phyloP scores from a whole-genome alignment of 2,797 vertebrate species.

The Nasua narica region DNA sequence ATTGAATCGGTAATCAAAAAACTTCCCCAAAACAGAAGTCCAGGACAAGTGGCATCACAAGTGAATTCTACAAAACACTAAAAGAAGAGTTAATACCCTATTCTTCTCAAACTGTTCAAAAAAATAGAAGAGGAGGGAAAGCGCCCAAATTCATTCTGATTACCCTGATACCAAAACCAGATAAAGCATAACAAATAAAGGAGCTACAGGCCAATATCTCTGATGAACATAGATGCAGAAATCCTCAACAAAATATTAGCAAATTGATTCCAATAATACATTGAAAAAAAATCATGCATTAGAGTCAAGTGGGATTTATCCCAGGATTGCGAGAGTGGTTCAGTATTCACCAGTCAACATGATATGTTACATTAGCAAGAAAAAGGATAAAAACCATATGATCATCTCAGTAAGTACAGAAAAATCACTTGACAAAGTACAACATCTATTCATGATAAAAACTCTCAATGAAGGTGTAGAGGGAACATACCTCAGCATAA shows the following conservation, averaged over 20 bases:
- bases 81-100: background rate
- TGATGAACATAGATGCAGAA: background rate
- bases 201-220: background rate
- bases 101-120: background rate
- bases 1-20: background rate
- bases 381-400: background rate
- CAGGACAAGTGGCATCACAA: background rate
- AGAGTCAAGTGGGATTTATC: background rate
- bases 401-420: background rate
- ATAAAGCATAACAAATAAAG: background rate
- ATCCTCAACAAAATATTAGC: background rate
- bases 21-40: background rate
- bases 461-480: background rate
- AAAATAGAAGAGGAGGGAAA: background rate
- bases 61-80: background rate
- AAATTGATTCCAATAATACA: background rate
- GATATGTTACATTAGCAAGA: background rate
- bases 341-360: background rate
- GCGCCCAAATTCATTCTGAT: background rate
- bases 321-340: background rate
- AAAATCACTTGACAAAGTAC: background rate
- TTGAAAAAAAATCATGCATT: background rate
- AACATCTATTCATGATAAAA: background rate
- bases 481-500: background rate
- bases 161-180: background rate